Evolutionary conservation across 2,888 invertebrate genomes (phyloP), one percentile per base, ranked within the genome.

Genomic region (Chesias legatella): DNA sequence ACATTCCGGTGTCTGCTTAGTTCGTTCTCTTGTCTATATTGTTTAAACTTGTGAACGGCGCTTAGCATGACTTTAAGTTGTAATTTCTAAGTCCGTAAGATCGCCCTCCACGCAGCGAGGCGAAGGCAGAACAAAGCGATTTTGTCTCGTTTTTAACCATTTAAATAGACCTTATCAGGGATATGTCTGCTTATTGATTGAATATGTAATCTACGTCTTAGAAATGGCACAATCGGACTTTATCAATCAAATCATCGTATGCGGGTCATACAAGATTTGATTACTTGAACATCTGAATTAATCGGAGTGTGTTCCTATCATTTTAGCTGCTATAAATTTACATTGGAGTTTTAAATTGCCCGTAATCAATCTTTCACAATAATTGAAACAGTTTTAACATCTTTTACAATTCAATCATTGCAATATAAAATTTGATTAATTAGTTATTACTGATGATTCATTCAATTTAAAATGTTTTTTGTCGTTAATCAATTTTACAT

Each of bases 191-290:
- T n/a, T n/a, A n/a, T n/a, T n/a, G n/a, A n/a, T n/a, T n/a, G n/a
- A n/a, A n/a, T n/a, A n/a, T n/a, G 13, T 17, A 17, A 17, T 17
- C 13, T 17, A 17, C 13, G 13, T 17, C 13, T 17, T 17, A 3
- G 13, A 17, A 17, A 17, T 17, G 5, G 5, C 13, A 17, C 13
- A 17, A 5, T 17, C 13, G 5, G 13, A 17, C 4, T 9, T n/a
- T 21, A 41, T 46, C 25, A 48, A 65, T 78, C 73, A 64, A 66
- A 57, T 63, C 56, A 48, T 51, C 63, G 70, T 77, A 78, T 78
- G 85, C 83, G 3, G 75, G 81, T 35, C 79, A 71, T 83, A 79
- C 66, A 67, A 46, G 47, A 51, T 63, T 67, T 71, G 73, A 70
- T 49, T 50, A 38, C 33, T 26, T 22, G 37, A 41, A 39, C 41